Base-by-base conservation (phyloP, 2,797 vertebrate species). In the Linurgus olivaceus region DNA sequence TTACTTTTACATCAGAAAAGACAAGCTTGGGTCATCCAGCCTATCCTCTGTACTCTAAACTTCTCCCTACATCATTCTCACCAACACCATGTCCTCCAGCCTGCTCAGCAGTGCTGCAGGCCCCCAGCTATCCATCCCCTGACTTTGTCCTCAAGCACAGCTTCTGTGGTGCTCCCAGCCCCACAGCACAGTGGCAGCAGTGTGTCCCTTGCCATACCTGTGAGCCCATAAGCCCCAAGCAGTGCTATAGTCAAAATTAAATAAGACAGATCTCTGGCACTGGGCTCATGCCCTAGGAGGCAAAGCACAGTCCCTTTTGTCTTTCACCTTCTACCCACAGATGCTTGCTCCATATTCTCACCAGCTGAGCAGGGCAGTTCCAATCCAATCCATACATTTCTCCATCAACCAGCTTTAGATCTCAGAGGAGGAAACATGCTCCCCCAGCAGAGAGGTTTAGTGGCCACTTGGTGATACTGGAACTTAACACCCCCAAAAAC, bases 181-280 rank as follows among this genome's bases (percentile, higher is more conserved):
- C 31, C 51, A 12, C 5, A 31, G 28, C 31, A 61, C 17, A 0
- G 1, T 1, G 4, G 8, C 42, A 2, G 2, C 20, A 63, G 55
- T 3, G 0, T 61, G 33, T 18, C 37, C 81, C 9, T 21, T 26
- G 18, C 37, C 3, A 45, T 7, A 13, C n/a, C 52, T 21, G 2
- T 3, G 2, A 59, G 33, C 14, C 77, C 50, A 2, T 10, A 50
- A 71, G 9, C 16, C 51, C 47, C 8, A 2, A 7, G 13, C 29
- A 19, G 13, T 9, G 21, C 5, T n/a, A 33, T 0, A 44, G 45
- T 8, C 25, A n/a, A 45, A 59, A 62, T 5, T 14, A 55, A 77
- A 42, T 4, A 8, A 51, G 17, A 18, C 12, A 21, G 17, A 23
- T 9, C 45, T 57, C 31, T 78, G 52, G n/a, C 25, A 44, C 8